Evolutionary conservation across 64 coral and sea anemone species (phyloP).

Genomic region (Stylophora pistillata): DNA sequence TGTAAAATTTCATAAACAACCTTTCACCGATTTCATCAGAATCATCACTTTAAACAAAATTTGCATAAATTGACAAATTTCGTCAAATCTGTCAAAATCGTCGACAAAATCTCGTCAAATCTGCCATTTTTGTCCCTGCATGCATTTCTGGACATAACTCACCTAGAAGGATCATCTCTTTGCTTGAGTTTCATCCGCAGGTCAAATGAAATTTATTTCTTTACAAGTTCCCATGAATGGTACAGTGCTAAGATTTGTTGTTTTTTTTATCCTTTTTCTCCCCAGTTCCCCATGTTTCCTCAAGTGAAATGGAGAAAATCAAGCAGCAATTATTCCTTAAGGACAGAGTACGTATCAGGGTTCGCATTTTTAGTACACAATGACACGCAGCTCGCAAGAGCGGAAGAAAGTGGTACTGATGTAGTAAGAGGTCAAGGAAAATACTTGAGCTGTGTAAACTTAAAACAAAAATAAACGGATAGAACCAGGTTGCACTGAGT

Average conservation of each 20-base stretch:
- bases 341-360: constrained; percentile 68
- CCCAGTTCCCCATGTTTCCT: constrained; percentile 52
- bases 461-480: background rate
- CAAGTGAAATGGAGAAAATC: constrained; percentile 71
- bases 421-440: background rate
- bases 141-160: no score
- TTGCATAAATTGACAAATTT: no score
- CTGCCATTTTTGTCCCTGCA: no score
- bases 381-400: background rate
- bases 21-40: no score
- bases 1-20: no score
- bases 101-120: no score
- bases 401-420: background rate
- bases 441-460: background rate
- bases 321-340: constrained; percentile 80
- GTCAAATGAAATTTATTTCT: background rate
- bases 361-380: background rate
- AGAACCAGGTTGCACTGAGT: background rate
- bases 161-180: no score
- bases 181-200: background rate
- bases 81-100: no score
- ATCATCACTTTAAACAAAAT: no score
- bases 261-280: background rate
- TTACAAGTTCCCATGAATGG: background rate
- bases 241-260: background rate